Evolutionary conservation across 2,888 invertebrate genomes (phyloP).

Genomic region (Apomyelois bistriatella): DNA sequence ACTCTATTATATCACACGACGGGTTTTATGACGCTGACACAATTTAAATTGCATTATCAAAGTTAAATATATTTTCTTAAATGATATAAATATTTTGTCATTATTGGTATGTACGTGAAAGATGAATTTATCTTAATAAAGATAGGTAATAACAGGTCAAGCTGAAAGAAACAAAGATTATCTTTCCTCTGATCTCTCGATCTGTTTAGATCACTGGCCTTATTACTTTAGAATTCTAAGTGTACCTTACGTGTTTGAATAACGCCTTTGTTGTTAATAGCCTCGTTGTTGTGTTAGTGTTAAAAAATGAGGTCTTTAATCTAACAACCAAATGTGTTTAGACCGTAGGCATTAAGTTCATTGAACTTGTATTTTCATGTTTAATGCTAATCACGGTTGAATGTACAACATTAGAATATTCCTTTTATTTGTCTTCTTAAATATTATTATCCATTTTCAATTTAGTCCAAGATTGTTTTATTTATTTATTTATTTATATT

Average conservation of each 20-base stretch:
- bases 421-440: too few species aligned
- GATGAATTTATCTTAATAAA: neutral
- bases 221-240: slow-evolving; percentile 2
- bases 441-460: too few species aligned
- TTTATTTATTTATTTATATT: too few species aligned
- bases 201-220: neutral
- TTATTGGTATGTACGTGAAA: neutral
- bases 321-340: neutral
- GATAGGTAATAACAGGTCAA: neutral
- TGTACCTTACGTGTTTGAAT: slow-evolving; percentile 4
- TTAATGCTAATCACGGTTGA: neutral
- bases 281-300: slow-evolving; percentile 5
- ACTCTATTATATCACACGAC: slow-evolving; percentile 45
- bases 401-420: neutral
- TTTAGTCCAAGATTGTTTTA: too few species aligned
- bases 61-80: neutral
- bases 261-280: slow-evolving; percentile 5
- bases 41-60: neutral
- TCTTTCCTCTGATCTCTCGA: neutral
- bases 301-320: slow-evolving; percentile 10
- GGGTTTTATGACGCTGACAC: slow-evolving; percentile 31
- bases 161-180: neutral
- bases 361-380: neutral
- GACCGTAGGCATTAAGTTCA: neutral
- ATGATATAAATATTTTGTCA: neutral